Conservation (phyloP, 2,797 vertebrate genomes). For the Lagocephalus sceleratus region DNA sequence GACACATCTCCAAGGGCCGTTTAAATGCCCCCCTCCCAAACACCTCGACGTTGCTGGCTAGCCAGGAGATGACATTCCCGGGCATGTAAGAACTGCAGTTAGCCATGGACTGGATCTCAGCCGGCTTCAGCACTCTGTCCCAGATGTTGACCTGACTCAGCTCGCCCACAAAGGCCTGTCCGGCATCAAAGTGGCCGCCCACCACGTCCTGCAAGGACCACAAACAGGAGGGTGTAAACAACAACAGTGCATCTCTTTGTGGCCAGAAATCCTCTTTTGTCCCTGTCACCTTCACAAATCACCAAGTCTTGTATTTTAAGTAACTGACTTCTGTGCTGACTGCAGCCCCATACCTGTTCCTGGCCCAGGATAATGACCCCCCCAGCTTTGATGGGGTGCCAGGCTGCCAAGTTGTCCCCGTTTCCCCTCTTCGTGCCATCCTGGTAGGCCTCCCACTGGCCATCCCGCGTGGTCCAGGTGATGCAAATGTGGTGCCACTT, state of each 20-base stretch:
- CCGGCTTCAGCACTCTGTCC: conserved; percentile 89
- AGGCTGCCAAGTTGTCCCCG: conserved; percentile 94
- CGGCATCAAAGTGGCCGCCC: conserved; percentile 94
- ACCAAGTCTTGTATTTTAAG: no score
- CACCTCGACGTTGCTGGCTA: conserved; percentile 89
- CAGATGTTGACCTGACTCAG: conserved; percentile 98
- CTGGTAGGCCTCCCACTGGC: conserved; percentile 96
- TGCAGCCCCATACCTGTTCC: conserved; percentile 83
- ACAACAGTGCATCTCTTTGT: conserved; percentile 11
- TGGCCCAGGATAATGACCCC: conserved; percentile 95
- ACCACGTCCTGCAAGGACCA: conserved; percentile 85
- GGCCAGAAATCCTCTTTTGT: conserved; percentile 3
- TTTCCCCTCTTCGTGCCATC: conserved; percentile 88
- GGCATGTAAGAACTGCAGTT: conserved; percentile 93
- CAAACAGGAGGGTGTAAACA: conserved; percentile 41
- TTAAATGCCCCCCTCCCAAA: conserved; percentile 91
- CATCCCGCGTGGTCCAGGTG: conserved; percentile 95
- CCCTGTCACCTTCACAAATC: conserved; percentile 10
- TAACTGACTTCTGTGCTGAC: neutral
- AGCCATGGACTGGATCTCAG: conserved; percentile 88
- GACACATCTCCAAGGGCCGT: conserved; percentile 88
- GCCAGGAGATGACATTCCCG: conserved; percentile 93
- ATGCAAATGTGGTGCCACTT: conserved; percentile 97
- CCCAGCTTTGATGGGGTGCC: conserved; percentile 97
- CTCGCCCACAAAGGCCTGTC: conserved; percentile 97